Evolutionary conservation across 1,140 invertebrate genomes (phyloP), one percentile per base, ranked within the genome.

Genomic region (Pogonomyrmex barbatus): DNA sequence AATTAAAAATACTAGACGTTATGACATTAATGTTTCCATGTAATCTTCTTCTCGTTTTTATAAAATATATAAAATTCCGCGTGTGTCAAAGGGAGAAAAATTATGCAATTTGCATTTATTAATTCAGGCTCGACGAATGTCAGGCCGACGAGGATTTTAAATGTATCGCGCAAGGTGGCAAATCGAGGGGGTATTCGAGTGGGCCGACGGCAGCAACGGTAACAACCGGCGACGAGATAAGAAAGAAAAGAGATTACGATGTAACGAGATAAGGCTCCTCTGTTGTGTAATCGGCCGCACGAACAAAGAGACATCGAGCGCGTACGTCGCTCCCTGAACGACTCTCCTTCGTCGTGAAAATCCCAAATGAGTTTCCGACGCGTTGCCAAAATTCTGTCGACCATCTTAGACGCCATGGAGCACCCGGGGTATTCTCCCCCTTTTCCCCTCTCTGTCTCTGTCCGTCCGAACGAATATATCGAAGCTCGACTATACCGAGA

Each of bases 341-440:
- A 4, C n/a, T 65, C 54, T 10, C 17, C 12, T 70, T 58, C 12
- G 24, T 30, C 12, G 42, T 39, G 42, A 62, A 83, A 83, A 83
- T 83, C 17, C 33, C 45, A 75, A 83, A 82, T 47, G 67, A 82
- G 67, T 82, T 50, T 33, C 8, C 68, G 45, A 47, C 79, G 33
- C 12, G 54, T 50, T 62, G 79, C 68, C 79, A 83, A 83, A 83
- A 83, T 60, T 36, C 14, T 30, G 17, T 52, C 52, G 24, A 81
- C 9, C 54, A 47, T 36, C 60, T 78, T 30, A 24, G 36, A 24
- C 2, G 4, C 58, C 12, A 36, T 60, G 10, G 12, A 63, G 30
- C 12, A 60, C 9, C 14, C 10, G 36, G 24, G 24, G 12, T 81
- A 67, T 58, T 60, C 39, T 36, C 47, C 4, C 9, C 3, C 8